Evolutionary conservation across 2,113 vertebrate species (phyloP), one percentile per base, ranked within the genome.

Genomic region (Nycticebus coucang): DNA sequence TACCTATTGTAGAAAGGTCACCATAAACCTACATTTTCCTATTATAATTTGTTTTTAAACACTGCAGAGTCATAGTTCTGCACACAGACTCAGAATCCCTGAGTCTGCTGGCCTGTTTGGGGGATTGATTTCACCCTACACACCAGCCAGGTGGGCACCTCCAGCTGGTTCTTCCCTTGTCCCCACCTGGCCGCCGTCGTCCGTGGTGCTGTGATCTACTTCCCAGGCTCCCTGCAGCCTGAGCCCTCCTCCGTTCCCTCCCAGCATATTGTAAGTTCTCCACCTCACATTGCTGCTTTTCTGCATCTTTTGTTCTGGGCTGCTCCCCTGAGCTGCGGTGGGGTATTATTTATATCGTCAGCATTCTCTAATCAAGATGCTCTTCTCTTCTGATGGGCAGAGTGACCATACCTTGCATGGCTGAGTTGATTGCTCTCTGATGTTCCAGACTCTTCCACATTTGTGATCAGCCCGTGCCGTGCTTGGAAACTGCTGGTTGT

Each of bases 221-320:
- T 71, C 89, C 4, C 71, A 28, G 28, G 17, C 15, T 9, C 45
- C 8, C 62, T 24, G 64, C 2, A 1, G 10, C 83, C 82, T 60
- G 17, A 6, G 18, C 10, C 11, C 26, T 22, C 26, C 59, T 35
- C 22, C 15, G 0, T 9, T 74, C 41, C 11, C 24, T 53, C 72
- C 33, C 4, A 0, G 55, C 10, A 18, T 81, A 2, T 26, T 62
- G 33, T 7, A 12, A 30, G 26, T 83, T 59, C 64, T 59, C 59
- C 2, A 5, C 37, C 22, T 41, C n/a, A 0, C 7, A 0, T 21
- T 28, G 41, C 62, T 59, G 62, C 66, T 10, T 37, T 15, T 7
- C 9, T 53, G 35, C 17, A 6, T 35, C 50, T 37, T 50, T n/a
- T 17, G 33, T 55, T 28, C 33, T n/a, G 41, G 77, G 64, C 69